phyloP scores from a whole-genome alignment of 92 coral and sea anemone species.

The Epizoanthus fatuus region DNA sequence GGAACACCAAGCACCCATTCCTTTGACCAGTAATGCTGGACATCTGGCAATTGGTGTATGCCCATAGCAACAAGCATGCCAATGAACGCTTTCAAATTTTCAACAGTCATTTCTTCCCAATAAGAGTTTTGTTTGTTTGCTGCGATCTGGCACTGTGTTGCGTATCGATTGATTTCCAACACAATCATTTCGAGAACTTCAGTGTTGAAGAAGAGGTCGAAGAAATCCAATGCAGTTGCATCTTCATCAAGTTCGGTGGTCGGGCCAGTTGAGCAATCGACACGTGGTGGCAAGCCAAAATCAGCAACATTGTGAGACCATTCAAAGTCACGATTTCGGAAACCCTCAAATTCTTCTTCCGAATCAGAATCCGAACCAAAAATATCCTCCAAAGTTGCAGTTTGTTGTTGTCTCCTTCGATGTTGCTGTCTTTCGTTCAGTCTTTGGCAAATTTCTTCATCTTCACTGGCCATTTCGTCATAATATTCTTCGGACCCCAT shows the following conservation, averaged over 20 bases:
- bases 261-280: conserved; percentile 1
- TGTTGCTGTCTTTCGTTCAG: conserved; percentile 15
- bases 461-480: background rate
- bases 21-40: conserved; percentile 21
- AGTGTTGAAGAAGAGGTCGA: background rate
- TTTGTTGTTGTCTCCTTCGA: conserved; percentile 15
- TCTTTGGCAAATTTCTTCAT: conserved; percentile 15
- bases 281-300: conserved; percentile 25
- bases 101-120: conserved; percentile 15
- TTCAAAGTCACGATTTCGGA: background rate
- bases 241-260: conserved; percentile 12
- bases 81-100: conserved; percentile 15
- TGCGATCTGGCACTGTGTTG: conserved; percentile 10
- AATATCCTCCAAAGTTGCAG: conserved; percentile 6
- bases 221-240: conserved; percentile 18
- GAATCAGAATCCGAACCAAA: conserved; percentile 14
- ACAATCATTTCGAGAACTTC: conserved; percentile 8
- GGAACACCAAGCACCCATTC: conserved; percentile 56
- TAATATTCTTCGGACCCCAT: background rate
- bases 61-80: conserved; percentile 14
- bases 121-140: background rate
- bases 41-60: conserved; percentile 15
- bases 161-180: conserved; percentile 7
- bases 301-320: background rate
- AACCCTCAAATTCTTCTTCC: conserved; percentile 26